Evolutionary conservation across 2,888 invertebrate genomes (phyloP).

Genomic region (Aquatica leii): DNA sequence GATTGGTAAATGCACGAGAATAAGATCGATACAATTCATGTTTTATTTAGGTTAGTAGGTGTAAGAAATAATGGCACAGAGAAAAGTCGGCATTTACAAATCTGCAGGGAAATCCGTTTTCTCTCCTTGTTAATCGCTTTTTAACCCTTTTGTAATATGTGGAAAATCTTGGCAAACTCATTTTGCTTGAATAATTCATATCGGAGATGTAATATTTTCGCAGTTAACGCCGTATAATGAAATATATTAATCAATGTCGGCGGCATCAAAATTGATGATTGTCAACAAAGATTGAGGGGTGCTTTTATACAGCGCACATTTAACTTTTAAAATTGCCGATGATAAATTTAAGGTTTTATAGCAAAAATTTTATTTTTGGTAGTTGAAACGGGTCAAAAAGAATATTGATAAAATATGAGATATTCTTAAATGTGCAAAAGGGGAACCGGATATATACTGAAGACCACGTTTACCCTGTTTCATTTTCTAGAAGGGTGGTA

Average conservation of each 20-base stretch:
- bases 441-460: conserved; percentile 24
- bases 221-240: conserved; percentile 15
- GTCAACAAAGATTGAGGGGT: conserved; percentile 12
- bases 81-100: conserved; percentile 26
- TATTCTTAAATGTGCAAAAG: conserved; percentile 8
- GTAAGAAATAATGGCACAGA: conserved; percentile 16
- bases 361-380: conserved; percentile 13
- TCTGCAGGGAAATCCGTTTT: conserved; percentile 14
- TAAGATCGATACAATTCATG: conserved; percentile 22
- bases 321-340: background rate
- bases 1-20: conserved; percentile 22
- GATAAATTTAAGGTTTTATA: conserved; percentile 17
- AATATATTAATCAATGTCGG: conserved; percentile 39
- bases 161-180: too few relatives aligned
- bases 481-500: conserved; percentile 24
- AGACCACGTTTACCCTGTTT: conserved; percentile 26
- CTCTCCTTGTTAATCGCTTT: background rate
- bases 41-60: conserved; percentile 29
- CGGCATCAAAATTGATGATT: conserved; percentile 37
- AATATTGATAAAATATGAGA: conserved; percentile 29
- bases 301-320: background rate
- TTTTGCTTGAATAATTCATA: too few relatives aligned
- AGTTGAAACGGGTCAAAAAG: conserved; percentile 18
- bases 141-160: too few relatives aligned
- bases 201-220: too few relatives aligned